Evolutionary conservation across 2,888 invertebrate species (phyloP), one percentile per base, ranked within the genome.

Genomic region (Cacoxenus indagator): DNA sequence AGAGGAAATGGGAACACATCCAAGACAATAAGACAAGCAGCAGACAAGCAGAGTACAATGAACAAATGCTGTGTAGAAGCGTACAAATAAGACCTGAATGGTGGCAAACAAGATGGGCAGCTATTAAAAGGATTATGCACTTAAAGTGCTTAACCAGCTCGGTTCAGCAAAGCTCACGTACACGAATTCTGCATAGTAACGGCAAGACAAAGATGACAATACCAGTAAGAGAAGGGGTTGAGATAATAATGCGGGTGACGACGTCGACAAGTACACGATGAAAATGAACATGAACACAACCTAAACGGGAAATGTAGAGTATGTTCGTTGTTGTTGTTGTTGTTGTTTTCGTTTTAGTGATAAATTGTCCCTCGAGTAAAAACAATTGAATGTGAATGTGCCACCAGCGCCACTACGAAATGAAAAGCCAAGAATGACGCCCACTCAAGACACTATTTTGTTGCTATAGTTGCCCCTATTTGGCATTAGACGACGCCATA

Each of bases 341-440:
- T 67, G 70, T 69, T n/a, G n/a, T n/a, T n/a, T 68, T 69, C 67
- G 64, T 71, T 75, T 76, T 75, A 70, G 74, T 79, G 84, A 85
- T 84, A 84, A 84, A 84, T 84, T 83, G 78, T 82, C 78, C 75
- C 78, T 82, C 77, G 75, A 78, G 75, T 75, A 75, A 77, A 75
- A 79, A 82, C 80, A 81, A 79, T 82, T 76, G 81, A 78, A 76
- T 73, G 71, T 72, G 72, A 73, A 74, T 51, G 51, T 51, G 19
- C 45, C 11, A 43, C 11, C 14, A 43, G n/a, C 45, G n/a, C n/a
- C n/a, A n/a, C n/a, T n/a, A 37, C 37, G 37, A 37, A 37, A 37
- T 11, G 37, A 14, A 37, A 37, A 37, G 5, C 9, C 37, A 37
- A 37, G 14, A 5, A n/a, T 2, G 8, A 62, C 61, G 24, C 61